Evolutionary conservation across 2,113 vertebrate species (phyloP).

Genomic region (Neoarius graeffei): DNA sequence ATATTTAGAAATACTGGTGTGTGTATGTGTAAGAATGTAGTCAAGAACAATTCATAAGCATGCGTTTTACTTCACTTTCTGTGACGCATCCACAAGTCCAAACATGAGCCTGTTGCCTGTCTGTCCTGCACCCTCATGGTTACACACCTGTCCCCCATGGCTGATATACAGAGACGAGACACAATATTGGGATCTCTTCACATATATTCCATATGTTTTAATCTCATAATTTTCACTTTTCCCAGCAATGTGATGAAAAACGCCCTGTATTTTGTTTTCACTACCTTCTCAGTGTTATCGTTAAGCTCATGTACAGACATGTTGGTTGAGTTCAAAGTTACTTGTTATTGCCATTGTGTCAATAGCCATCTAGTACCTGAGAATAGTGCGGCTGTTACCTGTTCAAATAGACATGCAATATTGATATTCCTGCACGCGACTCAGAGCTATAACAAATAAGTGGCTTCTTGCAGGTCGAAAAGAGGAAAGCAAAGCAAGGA

Average conservation of each 20-base stretch:
- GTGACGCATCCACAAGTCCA: conserved; percentile 30
- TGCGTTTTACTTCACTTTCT: conserved; percentile 6
- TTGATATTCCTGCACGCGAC: background rate
- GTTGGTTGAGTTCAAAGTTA: background rate
- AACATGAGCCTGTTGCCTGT: conserved; percentile 36
- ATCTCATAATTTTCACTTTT: background rate
- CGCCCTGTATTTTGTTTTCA: background rate
- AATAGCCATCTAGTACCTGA: background rate
- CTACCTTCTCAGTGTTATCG: conserved; percentile 12
- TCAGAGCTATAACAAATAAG: background rate
- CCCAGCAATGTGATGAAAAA: conserved; percentile 8
- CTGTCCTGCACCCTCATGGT: conserved; percentile 7
- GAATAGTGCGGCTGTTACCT: background rate
- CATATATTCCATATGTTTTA: background rate
- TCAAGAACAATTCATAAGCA: conserved; percentile 4
- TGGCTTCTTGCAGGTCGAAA: background rate
- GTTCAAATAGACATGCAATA: background rate
- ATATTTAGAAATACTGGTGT: background rate
- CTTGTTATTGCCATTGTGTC: background rate
- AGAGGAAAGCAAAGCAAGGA: background rate
- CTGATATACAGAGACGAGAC: conserved; percentile 10
- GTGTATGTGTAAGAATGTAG: conserved; percentile 3
- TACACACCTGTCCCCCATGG: conserved; percentile 16
- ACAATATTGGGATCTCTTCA: conserved; percentile 3
- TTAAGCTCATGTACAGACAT: conserved; percentile 2